Conservation (phyloP, 2,113 vertebrate species). For the Mus spicilegus region DNA sequence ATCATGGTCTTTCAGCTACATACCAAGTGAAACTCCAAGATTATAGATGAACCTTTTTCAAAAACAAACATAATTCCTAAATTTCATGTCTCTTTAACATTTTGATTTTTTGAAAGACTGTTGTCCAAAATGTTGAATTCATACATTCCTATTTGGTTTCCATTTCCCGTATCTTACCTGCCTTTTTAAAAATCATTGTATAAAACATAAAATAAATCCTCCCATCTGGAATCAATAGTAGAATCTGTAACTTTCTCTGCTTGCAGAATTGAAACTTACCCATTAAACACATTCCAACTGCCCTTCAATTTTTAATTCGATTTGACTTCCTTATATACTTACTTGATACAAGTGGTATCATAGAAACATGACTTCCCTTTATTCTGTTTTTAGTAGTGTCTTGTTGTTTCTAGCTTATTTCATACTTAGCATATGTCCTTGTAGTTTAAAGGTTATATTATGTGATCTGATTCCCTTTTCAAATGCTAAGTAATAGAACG, state of each 20-base stretch:
- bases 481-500: not conserved
- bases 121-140: not conserved
- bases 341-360: not conserved
- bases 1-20: not conserved
- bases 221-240: not conserved
- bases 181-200: not conserved
- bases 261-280: not conserved
- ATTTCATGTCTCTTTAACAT: not conserved
- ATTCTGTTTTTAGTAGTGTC: not conserved
- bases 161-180: not conserved
- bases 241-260: not conserved
- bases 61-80: not conserved
- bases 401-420: slow-evolving; percentile 41
- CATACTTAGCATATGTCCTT: not conserved
- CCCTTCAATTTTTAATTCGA: not conserved
- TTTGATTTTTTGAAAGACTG: not conserved
- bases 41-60: not conserved
- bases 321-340: not conserved
- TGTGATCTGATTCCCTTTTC: not conserved
- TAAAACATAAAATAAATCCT: not conserved
- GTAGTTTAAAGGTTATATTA: not conserved
- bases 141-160: not conserved
- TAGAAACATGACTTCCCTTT: not conserved
- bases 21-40: not conserved
- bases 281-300: not conserved